These are phyloP conservation scores for Heliocidaris erythrogramma DNA, from an alignment of 35 echinoderm and acorn worm species.

Conservation along the genomic window DNA sequence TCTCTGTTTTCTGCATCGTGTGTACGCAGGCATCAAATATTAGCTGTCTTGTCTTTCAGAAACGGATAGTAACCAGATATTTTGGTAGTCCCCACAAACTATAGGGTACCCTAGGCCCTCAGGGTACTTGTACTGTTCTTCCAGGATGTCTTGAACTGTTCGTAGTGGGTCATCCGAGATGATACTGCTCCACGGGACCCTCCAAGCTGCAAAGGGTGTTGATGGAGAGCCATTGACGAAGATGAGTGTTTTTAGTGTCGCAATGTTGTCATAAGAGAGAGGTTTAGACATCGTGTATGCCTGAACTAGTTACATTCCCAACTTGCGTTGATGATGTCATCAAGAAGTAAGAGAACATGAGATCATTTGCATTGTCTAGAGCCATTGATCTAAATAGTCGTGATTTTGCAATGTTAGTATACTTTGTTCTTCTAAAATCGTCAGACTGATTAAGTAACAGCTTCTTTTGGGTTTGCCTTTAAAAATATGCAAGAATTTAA, in stretches of 20 bases:
- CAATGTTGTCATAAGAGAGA: neutral
- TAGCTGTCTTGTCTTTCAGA: neutral
- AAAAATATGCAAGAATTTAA: too few relatives aligned
- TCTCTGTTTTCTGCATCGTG: neutral
- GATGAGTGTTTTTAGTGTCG: neutral
- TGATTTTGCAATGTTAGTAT: too few relatives aligned
- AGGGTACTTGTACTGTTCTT: neutral
- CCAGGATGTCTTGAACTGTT: neutral
- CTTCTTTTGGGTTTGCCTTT: too few relatives aligned
- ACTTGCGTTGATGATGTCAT: too few relatives aligned
- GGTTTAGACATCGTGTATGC: too few relatives aligned
- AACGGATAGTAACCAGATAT: neutral
- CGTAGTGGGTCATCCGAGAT: neutral
- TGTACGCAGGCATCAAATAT: conserved; percentile 8
- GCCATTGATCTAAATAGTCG: too few relatives aligned
- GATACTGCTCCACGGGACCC: neutral
- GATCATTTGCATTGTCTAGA: too few relatives aligned
- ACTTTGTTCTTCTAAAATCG: too few relatives aligned
- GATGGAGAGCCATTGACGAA: neutral
- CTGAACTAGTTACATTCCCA: too few relatives aligned
- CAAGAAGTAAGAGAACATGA: too few relatives aligned
- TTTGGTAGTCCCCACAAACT: neutral
- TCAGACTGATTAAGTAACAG: too few relatives aligned
- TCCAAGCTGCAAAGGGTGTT: too few relatives aligned
- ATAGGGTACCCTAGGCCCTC: neutral